Evolutionary conservation across 2,888 invertebrate species (phyloP).

Genomic region (Apamea anceps): DNA sequence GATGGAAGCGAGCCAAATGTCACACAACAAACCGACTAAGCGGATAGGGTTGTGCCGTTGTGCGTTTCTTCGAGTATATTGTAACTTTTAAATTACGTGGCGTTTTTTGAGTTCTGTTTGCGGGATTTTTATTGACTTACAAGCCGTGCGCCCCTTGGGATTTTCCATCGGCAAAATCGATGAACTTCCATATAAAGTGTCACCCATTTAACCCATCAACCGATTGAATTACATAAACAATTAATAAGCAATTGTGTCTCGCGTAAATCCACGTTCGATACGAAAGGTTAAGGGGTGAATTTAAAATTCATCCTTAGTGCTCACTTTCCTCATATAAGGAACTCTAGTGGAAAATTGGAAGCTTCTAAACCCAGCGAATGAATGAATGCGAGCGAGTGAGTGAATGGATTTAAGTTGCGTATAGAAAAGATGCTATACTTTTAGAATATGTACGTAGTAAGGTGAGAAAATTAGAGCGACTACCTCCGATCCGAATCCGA

Average conservation of each 20-base stretch:
- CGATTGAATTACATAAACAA: too few relatives aligned
- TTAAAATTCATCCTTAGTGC: not conserved
- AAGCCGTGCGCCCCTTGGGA: not conserved
- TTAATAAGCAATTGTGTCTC: too few relatives aligned
- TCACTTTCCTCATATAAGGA: not conserved
- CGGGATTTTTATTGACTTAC: not conserved
- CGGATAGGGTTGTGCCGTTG: conserved; percentile 62
- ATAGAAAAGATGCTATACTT: not conserved
- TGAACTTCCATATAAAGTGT: not conserved
- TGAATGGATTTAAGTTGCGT: too few relatives aligned
- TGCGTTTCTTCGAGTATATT: too few relatives aligned
- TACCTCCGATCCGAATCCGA: too few relatives aligned
- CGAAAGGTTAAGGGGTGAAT: not conserved
- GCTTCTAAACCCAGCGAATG: not conserved
- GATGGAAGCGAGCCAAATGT: conserved; percentile 69
- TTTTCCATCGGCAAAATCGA: not conserved
- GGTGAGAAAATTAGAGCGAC: not conserved
- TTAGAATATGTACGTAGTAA: not conserved
- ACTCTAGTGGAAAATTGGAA: not conserved
- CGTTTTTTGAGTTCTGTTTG: not conserved
- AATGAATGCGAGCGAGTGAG: too few relatives aligned
- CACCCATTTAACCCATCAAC: too few relatives aligned
- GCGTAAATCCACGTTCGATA: not conserved
- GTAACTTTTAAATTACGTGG: not conserved
- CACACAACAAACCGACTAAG: conserved; percentile 45